These are phyloP conservation scores for Bubo scandiacus DNA, from an alignment of 2,113 vertebrate genomes.

Conservation along the genomic window DNA sequence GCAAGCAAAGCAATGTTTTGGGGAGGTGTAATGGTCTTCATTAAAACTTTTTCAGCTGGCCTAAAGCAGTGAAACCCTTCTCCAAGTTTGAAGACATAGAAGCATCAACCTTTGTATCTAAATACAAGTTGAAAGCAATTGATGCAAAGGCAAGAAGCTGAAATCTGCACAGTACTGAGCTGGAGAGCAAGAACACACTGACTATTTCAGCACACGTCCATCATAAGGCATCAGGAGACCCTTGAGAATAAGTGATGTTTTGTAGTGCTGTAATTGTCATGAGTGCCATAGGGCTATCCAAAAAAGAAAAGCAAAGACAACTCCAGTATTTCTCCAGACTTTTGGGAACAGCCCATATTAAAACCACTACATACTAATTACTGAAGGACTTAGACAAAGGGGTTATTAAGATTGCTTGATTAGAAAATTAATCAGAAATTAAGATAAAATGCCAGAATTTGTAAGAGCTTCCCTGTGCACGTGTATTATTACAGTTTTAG, in stretches of 20 bases:
- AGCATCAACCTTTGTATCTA: background rate
- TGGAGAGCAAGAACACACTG: background rate
- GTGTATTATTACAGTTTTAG: background rate
- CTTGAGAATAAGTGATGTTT: background rate
- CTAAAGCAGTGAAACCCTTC: background rate
- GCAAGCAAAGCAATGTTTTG: accelerated
- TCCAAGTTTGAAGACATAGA: background rate
- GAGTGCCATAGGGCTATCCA: background rate
- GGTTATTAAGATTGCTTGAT: background rate
- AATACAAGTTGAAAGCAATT: background rate
- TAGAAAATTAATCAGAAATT: background rate
- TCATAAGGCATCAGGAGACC: background rate
- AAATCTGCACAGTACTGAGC: background rate
- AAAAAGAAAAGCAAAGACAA: background rate
- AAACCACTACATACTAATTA: background rate
- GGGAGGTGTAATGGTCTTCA: background rate
- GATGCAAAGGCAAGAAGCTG: background rate
- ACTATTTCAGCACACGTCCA: background rate
- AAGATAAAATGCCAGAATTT: background rate
- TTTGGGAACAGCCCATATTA: background rate
- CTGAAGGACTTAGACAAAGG: background rate
- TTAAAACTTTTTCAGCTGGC: background rate
- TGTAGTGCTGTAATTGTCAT: background rate
- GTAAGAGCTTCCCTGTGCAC: background rate
- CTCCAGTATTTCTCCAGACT: background rate